Percentiles rank a stretch among this genome's conserved stretches.
These are phyloP conservation scores for Intellagama lesueurii DNA, from an alignment of 2,797 vertebrate genomes.

Conservation along the genomic window DNA sequence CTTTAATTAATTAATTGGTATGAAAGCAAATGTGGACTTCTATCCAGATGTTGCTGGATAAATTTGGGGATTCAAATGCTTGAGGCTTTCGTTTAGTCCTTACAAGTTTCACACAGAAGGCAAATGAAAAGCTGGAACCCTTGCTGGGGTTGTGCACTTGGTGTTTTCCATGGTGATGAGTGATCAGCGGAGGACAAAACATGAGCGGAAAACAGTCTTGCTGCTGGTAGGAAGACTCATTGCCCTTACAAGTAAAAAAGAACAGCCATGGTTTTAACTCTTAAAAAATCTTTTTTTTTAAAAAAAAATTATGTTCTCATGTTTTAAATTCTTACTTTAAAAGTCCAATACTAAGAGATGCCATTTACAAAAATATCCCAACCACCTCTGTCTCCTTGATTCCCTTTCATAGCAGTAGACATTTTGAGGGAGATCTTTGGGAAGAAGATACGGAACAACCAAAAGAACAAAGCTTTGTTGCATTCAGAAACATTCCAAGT, in stretches of 20 bases:
- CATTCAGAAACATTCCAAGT: not conserved
- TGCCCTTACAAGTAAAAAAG: slow-evolving; percentile 57
- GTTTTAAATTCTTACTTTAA: not conserved
- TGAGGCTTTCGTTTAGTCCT: slow-evolving; percentile 13
- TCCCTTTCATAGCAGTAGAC: not conserved
- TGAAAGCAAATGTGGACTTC: slow-evolving; percentile 6
- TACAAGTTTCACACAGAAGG: not conserved
- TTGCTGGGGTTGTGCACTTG: not conserved
- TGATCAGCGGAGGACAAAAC: not conserved
- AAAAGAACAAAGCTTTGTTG: not conserved
- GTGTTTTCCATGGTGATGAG: not conserved
- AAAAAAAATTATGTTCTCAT: not conserved
- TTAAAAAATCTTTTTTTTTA: not conserved
- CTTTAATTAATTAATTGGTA: slow-evolving; percentile 18
- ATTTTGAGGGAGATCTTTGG: not conserved
- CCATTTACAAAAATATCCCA: not conserved
- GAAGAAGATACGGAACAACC: not conserved
- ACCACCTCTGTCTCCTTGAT: not conserved
- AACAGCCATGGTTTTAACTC: slow-evolving; percentile 43
- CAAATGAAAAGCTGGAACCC: not conserved
- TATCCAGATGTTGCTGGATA: slow-evolving; percentile 1
- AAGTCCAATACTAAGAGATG: not conserved
- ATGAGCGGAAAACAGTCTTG: slow-evolving; percentile 13
- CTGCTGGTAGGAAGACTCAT: slow-evolving; percentile 49
- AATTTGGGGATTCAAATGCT: not conserved